A percentile compares a stretch with the other conserved stretches of the same genome.
These are phyloP conservation scores for Takifugu bimaculatus DNA, from an alignment of 2,113 vertebrate species.

Conservation along the genomic window DNA sequence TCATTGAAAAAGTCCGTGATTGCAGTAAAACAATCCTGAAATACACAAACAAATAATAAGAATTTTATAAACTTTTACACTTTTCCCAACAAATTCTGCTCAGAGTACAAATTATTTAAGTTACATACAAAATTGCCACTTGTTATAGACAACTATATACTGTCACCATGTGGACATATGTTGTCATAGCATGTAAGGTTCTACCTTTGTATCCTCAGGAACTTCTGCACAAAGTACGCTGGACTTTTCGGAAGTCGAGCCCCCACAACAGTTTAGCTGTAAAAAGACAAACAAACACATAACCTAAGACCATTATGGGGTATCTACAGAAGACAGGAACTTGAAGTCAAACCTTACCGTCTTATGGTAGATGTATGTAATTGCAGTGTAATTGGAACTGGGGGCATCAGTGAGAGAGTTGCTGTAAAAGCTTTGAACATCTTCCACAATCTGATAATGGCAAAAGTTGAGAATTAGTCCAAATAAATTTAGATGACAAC, in stretches of 20 bases:
- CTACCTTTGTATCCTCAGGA: constrained; percentile 40
- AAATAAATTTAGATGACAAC: neutral
- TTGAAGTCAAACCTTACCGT: constrained; percentile 26
- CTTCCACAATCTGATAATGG: constrained; percentile 79
- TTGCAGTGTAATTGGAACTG: constrained; percentile 55
- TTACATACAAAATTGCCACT: neutral
- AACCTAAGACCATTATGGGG: neutral
- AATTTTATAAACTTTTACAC: neutral
- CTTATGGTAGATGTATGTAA: constrained; percentile 54
- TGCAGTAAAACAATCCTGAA: constrained; percentile 82
- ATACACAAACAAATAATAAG: neutral
- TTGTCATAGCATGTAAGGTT: neutral
- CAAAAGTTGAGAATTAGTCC: constrained; percentile 1
- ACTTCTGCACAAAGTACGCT: constrained; percentile 29
- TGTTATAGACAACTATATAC: neutral
- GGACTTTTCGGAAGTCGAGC: neutral
- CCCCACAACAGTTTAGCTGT: constrained; percentile 73
- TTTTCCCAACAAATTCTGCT: neutral
- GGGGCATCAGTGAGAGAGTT: constrained; percentile 60
- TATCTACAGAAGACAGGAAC: neutral
- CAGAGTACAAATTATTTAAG: neutral
- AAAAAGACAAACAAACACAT: neutral
- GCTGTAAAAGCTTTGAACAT: constrained; percentile 84
- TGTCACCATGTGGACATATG: constrained; percentile 32
- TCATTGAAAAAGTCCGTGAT: constrained; percentile 81